Evolutionary conservation across 2,888 invertebrate species (phyloP).

Genomic region (Aleiodes alternator): DNA sequence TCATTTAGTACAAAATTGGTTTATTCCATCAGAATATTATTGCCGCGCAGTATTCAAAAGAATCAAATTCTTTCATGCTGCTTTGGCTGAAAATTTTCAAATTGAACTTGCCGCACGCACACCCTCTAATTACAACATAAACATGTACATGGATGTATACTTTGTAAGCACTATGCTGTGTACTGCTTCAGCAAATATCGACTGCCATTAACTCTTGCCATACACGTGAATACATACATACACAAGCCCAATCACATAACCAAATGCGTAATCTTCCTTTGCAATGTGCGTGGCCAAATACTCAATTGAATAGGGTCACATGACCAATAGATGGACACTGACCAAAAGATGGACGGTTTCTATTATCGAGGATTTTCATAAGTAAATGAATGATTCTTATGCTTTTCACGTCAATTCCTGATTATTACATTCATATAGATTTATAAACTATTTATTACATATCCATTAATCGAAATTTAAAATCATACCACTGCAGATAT

Average conservation of each 20-base stretch:
- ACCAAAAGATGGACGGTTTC: no score
- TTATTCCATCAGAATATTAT: background rate
- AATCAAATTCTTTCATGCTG: slow-evolving; percentile 53
- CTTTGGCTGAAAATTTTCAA: slow-evolving; percentile 11
- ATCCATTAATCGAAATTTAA: no score
- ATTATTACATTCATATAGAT: no score
- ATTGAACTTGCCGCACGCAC: slow-evolving; percentile 15
- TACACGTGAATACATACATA: slow-evolving; percentile 44
- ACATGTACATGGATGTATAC: slow-evolving; percentile 65
- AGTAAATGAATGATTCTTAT: no score
- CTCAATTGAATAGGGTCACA: slow-evolving; percentile 2
- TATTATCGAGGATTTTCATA: no score
- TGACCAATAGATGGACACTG: no score
- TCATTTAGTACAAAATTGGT: background rate
- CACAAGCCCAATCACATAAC: slow-evolving; percentile 16
- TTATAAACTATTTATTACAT: no score
- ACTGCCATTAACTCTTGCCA: slow-evolving; percentile 66
- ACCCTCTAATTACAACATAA: slow-evolving; percentile 45
- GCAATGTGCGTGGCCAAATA: slow-evolving; percentile 8
- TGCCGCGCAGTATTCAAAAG: slow-evolving; percentile 2
- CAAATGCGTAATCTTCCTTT: slow-evolving; percentile 2
- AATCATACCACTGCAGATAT: no score
- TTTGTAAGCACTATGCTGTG: slow-evolving; percentile 62
- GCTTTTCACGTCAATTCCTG: no score
- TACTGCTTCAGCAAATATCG: slow-evolving; percentile 68